Percentiles rank a stretch among this genome's conserved stretches.
Evolutionary conservation across 2,113 vertebrate genomes (phyloP).

Genomic region (Pogonocichla stellata): DNA sequence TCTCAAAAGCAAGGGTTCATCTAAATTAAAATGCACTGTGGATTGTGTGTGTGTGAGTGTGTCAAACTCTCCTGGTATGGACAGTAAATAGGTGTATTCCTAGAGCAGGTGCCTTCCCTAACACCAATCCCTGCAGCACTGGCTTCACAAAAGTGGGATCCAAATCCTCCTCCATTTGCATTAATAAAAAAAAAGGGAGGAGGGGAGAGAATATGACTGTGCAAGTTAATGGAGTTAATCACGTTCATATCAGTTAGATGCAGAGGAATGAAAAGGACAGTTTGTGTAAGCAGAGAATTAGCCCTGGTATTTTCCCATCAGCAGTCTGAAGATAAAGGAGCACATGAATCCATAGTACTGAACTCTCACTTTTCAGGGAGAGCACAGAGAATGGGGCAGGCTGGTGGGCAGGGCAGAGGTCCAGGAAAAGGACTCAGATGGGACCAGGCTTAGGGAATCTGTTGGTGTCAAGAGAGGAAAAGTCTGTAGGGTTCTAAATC

Average conservation of each 20-base stretch:
- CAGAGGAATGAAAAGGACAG: background rate
- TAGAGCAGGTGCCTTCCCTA: background rate
- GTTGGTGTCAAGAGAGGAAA: background rate
- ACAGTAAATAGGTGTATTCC: background rate
- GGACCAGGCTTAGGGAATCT: background rate
- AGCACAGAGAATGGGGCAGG: background rate
- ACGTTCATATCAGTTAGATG: background rate
- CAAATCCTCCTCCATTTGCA: background rate
- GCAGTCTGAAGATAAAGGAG: background rate
- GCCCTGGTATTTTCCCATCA: background rate
- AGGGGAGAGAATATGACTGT: background rate
- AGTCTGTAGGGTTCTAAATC: background rate
- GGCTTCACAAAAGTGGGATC: background rate
- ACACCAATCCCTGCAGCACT: background rate
- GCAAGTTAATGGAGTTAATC: constrained; percentile 10
- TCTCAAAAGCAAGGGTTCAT: background rate
- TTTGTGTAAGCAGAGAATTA: constrained; percentile 13
- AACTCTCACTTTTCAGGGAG: background rate
- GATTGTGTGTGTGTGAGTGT: background rate
- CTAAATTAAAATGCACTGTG: background rate
- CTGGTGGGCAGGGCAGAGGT: background rate
- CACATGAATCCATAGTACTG: background rate
- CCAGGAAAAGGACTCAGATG: background rate
- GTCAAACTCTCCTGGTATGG: background rate
- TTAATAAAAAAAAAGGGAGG: background rate